phyloP scores from a whole-genome alignment of 2,113 vertebrate genomes.

The Chloroceryle aenea region DNA sequence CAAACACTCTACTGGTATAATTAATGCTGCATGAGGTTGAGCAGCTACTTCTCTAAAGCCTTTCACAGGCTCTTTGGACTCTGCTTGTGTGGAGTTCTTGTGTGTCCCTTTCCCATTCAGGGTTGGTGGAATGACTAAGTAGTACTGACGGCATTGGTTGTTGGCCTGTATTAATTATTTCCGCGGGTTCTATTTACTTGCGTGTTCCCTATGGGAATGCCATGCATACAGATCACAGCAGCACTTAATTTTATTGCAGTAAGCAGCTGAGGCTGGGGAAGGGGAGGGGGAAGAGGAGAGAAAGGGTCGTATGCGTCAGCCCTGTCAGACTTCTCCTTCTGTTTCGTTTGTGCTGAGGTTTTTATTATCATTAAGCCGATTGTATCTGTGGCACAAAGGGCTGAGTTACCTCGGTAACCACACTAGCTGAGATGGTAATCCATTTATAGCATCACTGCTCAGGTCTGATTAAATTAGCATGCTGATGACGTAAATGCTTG shows the following conservation, averaged over 20 bases:
- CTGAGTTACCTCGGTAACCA: constrained; percentile 80
- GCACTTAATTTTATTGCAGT: constrained; percentile 62
- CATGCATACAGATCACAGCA: constrained; percentile 51
- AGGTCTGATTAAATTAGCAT: constrained; percentile 76
- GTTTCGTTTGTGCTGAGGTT: constrained; percentile 68
- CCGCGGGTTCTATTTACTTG: constrained; percentile 40
- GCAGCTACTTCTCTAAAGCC: neutral
- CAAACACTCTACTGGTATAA: neutral
- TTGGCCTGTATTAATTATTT: constrained; percentile 61
- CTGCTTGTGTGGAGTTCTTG: accelerated
- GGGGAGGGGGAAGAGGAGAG: constrained; percentile 9
- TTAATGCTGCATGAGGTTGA: neutral
- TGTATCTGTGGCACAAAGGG: constrained; percentile 75
- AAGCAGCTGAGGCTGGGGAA: neutral
- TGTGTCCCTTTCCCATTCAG: neutral
- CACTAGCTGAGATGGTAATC: constrained; percentile 72
- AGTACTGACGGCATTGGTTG: constrained; percentile 39
- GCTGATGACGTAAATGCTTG: constrained; percentile 68
- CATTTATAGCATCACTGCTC: constrained; percentile 69
- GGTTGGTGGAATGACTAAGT: constrained; percentile 41
- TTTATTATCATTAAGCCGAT: constrained; percentile 73
- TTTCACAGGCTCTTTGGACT: neutral
- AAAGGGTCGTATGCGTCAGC: constrained; percentile 54
- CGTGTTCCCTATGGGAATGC: constrained; percentile 37
- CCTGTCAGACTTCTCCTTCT: constrained; percentile 61